Conservation (phyloP, 2,797 vertebrate genomes). For the Brotula barbata region DNA sequence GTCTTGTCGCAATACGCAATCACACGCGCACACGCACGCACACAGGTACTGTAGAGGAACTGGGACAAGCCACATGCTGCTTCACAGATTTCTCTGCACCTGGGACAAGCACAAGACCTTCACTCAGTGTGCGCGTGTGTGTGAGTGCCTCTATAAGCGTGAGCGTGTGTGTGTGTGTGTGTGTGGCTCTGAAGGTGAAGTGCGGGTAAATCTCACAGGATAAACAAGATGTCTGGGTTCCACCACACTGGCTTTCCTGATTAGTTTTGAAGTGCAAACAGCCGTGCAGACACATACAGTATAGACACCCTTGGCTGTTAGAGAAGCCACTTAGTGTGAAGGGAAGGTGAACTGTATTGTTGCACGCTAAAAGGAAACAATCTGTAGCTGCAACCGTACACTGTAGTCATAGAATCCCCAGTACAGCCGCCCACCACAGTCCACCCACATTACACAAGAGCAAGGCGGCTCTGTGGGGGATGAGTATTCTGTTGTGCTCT, state of each 20-base stretch:
- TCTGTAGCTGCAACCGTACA: constrained; percentile 43
- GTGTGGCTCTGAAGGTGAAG: constrained; percentile 64
- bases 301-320: constrained; percentile 14
- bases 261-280: constrained; percentile 56
- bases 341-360: constrained; percentile 11
- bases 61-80: constrained; percentile 82
- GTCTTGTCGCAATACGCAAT: constrained; percentile 78
- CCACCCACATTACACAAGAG: constrained; percentile 67
- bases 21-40: constrained; percentile 41
- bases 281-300: constrained; percentile 7
- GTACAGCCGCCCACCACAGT: constrained; percentile 62
- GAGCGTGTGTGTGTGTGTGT: constrained; percentile 18
- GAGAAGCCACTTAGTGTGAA: constrained; percentile 31
- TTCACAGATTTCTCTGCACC: constrained; percentile 79
- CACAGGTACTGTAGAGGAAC: constrained; percentile 77
- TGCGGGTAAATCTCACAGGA: constrained; percentile 54
- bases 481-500: constrained; percentile 60
- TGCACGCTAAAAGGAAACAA: constrained; percentile 30
- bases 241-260: constrained; percentile 63
- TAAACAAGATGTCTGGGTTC: constrained; percentile 66
- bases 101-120: constrained; percentile 73
- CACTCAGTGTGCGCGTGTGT: constrained; percentile 38
- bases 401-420: constrained; percentile 40
- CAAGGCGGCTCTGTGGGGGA: constrained; percentile 63
- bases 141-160: constrained; percentile 37